Evolutionary conservation across 2,888 invertebrate genomes (phyloP).

Genomic region (Diplazon laetatorius): DNA sequence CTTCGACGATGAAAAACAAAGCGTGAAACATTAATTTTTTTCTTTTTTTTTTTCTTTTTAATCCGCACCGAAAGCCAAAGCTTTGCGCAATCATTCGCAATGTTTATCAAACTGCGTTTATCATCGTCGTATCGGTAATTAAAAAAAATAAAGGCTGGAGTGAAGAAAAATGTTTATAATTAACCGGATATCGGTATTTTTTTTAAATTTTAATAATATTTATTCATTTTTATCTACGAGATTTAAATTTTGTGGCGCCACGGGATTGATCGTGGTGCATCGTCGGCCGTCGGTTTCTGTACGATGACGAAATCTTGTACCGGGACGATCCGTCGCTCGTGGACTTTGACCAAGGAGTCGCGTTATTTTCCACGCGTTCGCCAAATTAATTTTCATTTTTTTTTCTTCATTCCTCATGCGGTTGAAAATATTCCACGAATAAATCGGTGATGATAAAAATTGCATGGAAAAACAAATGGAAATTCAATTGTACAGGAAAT

Average conservation of each 20-base stretch:
- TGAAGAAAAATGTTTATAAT: constrained; percentile 15
- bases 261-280: constrained; percentile 31
- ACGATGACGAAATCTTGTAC: constrained; percentile 58
- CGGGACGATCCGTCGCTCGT: constrained; percentile 58
- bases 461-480: not conserved
- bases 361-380: constrained; percentile 17
- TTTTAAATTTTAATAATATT: not conserved
- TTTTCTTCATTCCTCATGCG: not conserved
- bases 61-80: not conserved
- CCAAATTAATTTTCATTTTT: constrained; percentile 12
- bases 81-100: not conserved
- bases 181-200: not conserved
- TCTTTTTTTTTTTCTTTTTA: too few relatives aligned
- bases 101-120: not conserved
- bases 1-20: constrained; percentile 2
- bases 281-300: constrained; percentile 22
- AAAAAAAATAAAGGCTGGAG: not conserved
- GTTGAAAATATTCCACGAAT: not conserved
- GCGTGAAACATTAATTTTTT: not conserved
- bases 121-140: constrained; percentile 14
- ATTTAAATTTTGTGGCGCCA: constrained; percentile 48
- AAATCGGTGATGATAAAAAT: not conserved
- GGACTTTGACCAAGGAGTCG: constrained; percentile 55
- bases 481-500: not conserved
- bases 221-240: not conserved